Evolutionary conservation across 2,113 vertebrate genomes (phyloP), one percentile per base, ranked within the genome.

Genomic region (Rutilus rutilus): DNA sequence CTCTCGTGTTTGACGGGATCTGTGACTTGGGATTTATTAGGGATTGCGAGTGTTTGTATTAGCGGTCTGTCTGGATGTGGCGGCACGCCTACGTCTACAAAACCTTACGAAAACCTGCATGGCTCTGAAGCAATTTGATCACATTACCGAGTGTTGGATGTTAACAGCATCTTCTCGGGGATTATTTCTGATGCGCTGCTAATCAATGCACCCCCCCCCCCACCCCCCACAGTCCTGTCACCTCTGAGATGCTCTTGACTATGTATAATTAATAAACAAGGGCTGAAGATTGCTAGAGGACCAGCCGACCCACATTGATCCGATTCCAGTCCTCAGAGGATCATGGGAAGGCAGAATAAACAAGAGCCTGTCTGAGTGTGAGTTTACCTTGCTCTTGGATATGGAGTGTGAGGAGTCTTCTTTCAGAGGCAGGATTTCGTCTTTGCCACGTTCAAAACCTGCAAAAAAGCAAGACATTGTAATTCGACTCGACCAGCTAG

Each of bases 361-460:
- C 6, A 15, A 36, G 57, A 67, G 62, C 52, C 17, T 54, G 17
- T 19, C 2, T 25, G 25, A 54, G 67, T 75, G 75, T 77, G 47
- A 76, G 30, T 25, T 94, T 94, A 99, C 98, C 96, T 98, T 99
- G 95, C 98, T 99, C 93, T 99, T 99, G 78, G 97, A 98, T 93
- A 99, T 99, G 84, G 97, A 97, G 87, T 96, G 95, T 19, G 94
- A 87, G 4, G 95, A 90, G 87, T 99, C 97, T 39, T 99, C 98
- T 93, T 96, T 98, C 88, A 92, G 94, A 93, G 97, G 95, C 88
- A 96, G 92, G 11, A 89, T 92, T 85, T 99, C 97, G 1, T 99
- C 98, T 90, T 97, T 99, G 52, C 96, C 96, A 92, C 95, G 95
- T 87, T 99, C 97, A 86, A 97, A 97, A 92, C 98, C 97, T 99